Evolutionary conservation across 2,888 invertebrate genomes (phyloP).

Genomic region (Poecilus cupreus): DNA sequence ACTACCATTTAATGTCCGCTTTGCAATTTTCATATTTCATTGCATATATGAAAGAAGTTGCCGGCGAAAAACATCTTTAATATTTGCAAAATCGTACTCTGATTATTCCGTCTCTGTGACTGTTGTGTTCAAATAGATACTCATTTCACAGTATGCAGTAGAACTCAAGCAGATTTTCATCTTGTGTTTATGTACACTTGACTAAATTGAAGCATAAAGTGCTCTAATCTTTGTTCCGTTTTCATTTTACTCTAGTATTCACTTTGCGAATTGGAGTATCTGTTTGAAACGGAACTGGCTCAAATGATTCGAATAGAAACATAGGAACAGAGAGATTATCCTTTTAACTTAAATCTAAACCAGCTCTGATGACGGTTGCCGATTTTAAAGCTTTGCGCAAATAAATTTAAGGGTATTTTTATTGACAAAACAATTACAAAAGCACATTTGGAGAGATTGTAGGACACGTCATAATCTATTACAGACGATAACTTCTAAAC

Average conservation of each 20-base stretch:
- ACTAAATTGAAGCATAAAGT: constrained; percentile 33
- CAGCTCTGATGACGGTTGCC: too few species aligned
- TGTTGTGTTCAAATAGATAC: background rate
- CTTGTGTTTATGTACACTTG: constrained; percentile 25
- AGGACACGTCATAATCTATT: background rate
- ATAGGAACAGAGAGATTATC: constrained; percentile 4
- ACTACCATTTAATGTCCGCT: too few species aligned
- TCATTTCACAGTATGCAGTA: constrained; percentile 9
- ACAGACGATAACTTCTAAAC: constrained; percentile 6
- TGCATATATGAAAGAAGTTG: background rate
- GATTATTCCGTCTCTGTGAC: background rate
- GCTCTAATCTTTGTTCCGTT: constrained; percentile 27
- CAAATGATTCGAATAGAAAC: constrained; percentile 9
- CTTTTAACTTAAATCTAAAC: background rate
- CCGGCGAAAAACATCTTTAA: background rate
- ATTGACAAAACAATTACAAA: background rate
- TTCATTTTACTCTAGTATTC: constrained; percentile 26
- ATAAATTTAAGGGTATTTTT: too few species aligned
- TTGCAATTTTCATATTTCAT: too few species aligned
- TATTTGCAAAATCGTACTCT: constrained; percentile 8
- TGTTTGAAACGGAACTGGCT: constrained; percentile 11
- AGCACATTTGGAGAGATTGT: background rate
- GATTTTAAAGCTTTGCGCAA: too few species aligned
- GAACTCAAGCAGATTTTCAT: constrained; percentile 2
- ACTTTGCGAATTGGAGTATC: constrained; percentile 35